phyloP scores from a whole-genome alignment of 1,140 invertebrate species.

The Antheraea pernyi region DNA sequence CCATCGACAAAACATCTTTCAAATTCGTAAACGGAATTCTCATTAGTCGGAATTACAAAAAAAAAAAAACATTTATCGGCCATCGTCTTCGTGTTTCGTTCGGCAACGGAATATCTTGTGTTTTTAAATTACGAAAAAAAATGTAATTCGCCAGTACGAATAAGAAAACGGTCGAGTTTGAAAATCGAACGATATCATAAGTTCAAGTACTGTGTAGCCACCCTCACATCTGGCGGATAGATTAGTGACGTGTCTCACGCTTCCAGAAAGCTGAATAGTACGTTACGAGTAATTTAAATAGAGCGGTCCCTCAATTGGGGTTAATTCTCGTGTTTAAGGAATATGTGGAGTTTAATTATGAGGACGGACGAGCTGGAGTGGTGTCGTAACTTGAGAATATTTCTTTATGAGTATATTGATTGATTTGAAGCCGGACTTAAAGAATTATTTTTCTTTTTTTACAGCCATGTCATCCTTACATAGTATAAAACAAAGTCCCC shows the following conservation, averaged over 20 bases:
- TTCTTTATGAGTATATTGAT: constrained; percentile 19
- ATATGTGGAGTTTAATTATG: constrained; percentile 73
- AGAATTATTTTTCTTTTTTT: too few species aligned
- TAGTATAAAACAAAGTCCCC: too few species aligned
- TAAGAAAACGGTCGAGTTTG: background rate
- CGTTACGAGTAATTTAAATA: constrained; percentile 74
- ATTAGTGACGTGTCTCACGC: constrained; percentile 66
- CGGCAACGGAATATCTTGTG: background rate
- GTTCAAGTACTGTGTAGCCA: background rate
- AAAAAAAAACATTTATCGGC: constrained; percentile 4
- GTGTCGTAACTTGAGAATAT: constrained; percentile 21
- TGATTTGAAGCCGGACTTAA: constrained; percentile 6
- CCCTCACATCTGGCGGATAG: constrained; percentile 35
- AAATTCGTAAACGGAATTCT: background rate
- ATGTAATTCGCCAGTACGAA: background rate
- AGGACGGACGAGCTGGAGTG: constrained; percentile 26
- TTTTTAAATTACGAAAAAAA: background rate
- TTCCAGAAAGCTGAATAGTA: constrained; percentile 75
- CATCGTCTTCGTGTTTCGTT: constrained; percentile 1
- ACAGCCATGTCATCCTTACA: too few species aligned
- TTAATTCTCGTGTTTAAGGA: constrained; percentile 78
- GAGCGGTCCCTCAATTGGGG: constrained; percentile 76
- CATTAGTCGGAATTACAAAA: background rate
- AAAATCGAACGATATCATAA: background rate
- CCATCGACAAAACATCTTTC: constrained; percentile 3